A percentile compares a stretch with the other conserved stretches of the same genome.
Evolutionary conservation across 2,888 invertebrate genomes (phyloP).

Genomic region (Caenorhabditis sinica): DNA sequence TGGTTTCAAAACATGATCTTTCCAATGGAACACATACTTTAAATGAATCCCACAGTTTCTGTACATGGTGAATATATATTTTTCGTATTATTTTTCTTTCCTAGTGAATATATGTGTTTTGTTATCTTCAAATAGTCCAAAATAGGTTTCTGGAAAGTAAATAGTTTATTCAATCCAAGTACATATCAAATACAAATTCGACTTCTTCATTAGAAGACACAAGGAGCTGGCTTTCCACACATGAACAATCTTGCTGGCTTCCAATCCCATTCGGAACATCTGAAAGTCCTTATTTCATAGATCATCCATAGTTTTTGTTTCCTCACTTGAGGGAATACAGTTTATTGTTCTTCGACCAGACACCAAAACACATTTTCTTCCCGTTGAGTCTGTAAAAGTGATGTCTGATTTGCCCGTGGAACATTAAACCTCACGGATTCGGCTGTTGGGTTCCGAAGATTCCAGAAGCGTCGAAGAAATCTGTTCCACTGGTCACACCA

Average conservation of each 20-base stretch:
- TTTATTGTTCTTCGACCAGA: constrained; percentile 31
- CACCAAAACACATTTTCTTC: constrained; percentile 35
- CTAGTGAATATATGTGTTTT: too few species aligned
- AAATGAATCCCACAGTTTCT: too few species aligned
- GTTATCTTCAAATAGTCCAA: too few species aligned
- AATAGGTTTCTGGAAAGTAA: too few species aligned
- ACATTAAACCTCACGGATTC: constrained; percentile 10
- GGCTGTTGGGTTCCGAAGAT: constrained; percentile 15
- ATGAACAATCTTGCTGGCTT: constrained; percentile 20
- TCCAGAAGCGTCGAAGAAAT: constrained; percentile 1
- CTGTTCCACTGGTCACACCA: constrained; percentile 4
- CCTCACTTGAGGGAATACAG: constrained; percentile 11
- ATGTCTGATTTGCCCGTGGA: not conserved
- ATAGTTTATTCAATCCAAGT: not conserved
- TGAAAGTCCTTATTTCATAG: not conserved
- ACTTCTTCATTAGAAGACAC: constrained; percentile 12
- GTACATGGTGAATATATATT: too few species aligned
- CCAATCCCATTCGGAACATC: constrained; percentile 11
- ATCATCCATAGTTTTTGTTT: not conserved
- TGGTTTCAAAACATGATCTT: too few species aligned
- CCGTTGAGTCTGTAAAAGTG: constrained; percentile 9
- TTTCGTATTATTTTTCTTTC: too few species aligned
- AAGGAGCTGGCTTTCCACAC: constrained; percentile 36
- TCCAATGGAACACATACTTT: too few species aligned
- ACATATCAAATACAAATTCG: not conserved